Percentiles rank a stretch among this genome's conserved stretches.
These are phyloP conservation scores for Eremophila alpestris DNA, from an alignment of 2,797 vertebrate genomes.

Conservation along the genomic window DNA sequence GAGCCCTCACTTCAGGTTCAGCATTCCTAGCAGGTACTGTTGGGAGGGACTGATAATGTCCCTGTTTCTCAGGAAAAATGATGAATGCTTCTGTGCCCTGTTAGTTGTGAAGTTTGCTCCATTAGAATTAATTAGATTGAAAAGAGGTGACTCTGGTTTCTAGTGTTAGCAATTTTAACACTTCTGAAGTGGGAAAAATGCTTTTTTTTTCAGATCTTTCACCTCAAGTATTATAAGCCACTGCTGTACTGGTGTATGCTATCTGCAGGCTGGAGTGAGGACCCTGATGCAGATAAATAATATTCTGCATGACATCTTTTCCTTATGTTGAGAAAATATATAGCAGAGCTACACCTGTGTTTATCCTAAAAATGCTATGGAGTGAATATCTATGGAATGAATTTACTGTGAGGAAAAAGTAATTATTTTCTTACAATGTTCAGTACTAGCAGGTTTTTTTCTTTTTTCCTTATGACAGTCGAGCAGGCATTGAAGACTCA, in stretches of 20 bases:
- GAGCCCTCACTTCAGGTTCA: not conserved
- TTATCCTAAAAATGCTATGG: not conserved
- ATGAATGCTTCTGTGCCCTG: not conserved
- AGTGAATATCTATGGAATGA: not conserved
- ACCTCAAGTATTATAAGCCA: not conserved
- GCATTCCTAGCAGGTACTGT: not conserved
- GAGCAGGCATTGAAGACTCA: slow-evolving; percentile 93
- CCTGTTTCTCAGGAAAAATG: not conserved
- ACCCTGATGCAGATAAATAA: not conserved
- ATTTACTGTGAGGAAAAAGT: not conserved
- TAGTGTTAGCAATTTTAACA: not conserved
- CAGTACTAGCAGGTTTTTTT: not conserved
- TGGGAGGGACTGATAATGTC: not conserved
- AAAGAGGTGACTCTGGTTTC: not conserved
- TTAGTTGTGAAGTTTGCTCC: not conserved
- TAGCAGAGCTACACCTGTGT: not conserved
- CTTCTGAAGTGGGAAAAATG: not conserved
- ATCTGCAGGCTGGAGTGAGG: not conserved
- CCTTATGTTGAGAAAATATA: not conserved
- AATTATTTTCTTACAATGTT: not conserved
- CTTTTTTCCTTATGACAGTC: slow-evolving; percentile 73
- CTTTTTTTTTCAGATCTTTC: fast-evolving
- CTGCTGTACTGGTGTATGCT: not conserved
- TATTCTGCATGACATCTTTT: not conserved
- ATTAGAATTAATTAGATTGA: not conserved